Conservation (phyloP, 1,140 invertebrate species). For the Megalonaias nervosa region DNA sequence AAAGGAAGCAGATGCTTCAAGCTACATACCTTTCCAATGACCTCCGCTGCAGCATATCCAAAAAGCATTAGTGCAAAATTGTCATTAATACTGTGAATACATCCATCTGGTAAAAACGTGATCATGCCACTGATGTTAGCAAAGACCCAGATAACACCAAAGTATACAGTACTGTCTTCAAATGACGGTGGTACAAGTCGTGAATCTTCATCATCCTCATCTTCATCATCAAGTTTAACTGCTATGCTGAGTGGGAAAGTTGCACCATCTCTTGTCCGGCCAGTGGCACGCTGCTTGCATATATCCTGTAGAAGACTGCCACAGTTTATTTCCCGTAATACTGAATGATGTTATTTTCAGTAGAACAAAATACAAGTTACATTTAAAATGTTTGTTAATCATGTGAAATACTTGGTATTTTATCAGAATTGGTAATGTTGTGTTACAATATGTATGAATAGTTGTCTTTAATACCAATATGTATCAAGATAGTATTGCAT, state of each 20-base stretch:
- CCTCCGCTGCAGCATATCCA: constrained; percentile 76
- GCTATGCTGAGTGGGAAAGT: constrained; percentile 78
- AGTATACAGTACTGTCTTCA: constrained; percentile 43
- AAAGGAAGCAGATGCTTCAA: no score
- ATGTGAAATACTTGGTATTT: no score
- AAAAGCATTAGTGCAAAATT: constrained; percentile 79
- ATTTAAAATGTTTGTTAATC: no score
- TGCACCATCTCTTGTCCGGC: constrained; percentile 76
- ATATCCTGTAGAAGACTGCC: constrained; percentile 63
- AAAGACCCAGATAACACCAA: constrained; percentile 73
- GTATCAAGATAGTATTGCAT: no score
- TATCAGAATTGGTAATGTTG: no score
- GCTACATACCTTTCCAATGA: constrained; percentile 74
- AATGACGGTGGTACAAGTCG: constrained; percentile 4
- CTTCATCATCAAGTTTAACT: constrained; percentile 57
- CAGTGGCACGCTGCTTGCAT: constrained; percentile 77
- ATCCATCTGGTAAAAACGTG: constrained; percentile 76
- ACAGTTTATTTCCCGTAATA: background rate
- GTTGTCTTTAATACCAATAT: no score
- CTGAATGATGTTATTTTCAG: background rate
- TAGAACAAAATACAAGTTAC: no score
- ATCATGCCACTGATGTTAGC: constrained; percentile 81
- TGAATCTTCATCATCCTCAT: constrained; percentile 13
- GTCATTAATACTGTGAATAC: constrained; percentile 79
- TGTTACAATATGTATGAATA: no score